Conservation (phyloP, 2,113 vertebrate species). For the Elephas maximus region DNA sequence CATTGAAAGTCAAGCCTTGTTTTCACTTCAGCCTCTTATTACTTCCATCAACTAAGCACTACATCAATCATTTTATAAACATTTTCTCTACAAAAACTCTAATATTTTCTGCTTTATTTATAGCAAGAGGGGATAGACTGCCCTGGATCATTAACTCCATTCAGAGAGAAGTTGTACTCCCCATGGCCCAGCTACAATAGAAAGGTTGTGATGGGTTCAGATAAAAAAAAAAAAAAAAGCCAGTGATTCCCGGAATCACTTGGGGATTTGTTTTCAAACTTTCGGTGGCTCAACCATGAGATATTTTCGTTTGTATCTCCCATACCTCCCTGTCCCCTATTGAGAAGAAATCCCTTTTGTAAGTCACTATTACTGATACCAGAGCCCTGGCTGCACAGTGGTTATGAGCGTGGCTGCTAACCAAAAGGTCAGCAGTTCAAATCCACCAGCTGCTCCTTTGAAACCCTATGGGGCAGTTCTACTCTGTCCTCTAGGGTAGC, state of each 20-base stretch:
- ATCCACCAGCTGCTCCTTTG: no score
- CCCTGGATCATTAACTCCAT: background rate
- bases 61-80: background rate
- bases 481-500: no score
- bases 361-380: background rate
- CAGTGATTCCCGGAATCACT: background rate
- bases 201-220: background rate
- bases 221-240: constrained; percentile 8
- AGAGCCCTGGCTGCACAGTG: no score
- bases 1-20: constrained; percentile 11
- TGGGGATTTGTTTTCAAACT: constrained; percentile 5
- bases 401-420: no score
- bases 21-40: constrained; percentile 42
- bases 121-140: background rate
- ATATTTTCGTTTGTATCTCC: background rate
- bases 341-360: constrained; percentile 42
- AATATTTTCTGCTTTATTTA: constrained; percentile 33
- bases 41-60: background rate
- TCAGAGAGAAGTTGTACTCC: background rate
- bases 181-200: background rate
- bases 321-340: background rate
- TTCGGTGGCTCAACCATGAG: background rate
- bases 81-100: background rate
- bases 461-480: no score
- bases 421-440: no score